Percentiles rank a stretch among this genome's conserved stretches.
phyloP scores from a whole-genome alignment of 2,113 vertebrate species.

The Cinclus cinclus region DNA sequence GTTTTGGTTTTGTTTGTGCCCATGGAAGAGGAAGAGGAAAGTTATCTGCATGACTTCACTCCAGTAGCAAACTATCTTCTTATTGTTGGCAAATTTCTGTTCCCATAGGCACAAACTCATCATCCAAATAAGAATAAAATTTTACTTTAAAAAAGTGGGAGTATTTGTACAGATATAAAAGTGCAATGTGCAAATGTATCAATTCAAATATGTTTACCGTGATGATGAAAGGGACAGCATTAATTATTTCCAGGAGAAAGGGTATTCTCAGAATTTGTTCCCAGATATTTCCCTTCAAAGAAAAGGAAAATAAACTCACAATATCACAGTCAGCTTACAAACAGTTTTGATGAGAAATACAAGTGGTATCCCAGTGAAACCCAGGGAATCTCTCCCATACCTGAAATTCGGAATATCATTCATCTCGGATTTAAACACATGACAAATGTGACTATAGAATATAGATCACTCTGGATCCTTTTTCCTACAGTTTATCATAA shows the following conservation, averaged over 20 bases:
- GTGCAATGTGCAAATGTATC: neutral
- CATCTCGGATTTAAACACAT: neutral
- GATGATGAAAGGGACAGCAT: constrained; percentile 85
- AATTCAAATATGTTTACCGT: constrained; percentile 73
- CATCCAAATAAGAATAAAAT: neutral
- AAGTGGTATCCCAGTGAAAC: neutral
- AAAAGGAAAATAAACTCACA: neutral
- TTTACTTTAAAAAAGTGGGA: neutral
- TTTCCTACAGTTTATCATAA: neutral
- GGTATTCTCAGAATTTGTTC: constrained; percentile 84
- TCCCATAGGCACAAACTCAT: neutral
- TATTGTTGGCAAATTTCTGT: neutral
- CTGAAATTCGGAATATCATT: neutral
- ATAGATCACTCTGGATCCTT: neutral
- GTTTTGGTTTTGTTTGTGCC: neutral
- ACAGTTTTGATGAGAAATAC: neutral
- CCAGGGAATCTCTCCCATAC: neutral
- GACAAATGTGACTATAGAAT: neutral
- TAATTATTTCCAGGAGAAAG: constrained; percentile 86
- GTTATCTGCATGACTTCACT: neutral
- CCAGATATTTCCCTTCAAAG: constrained; percentile 85
- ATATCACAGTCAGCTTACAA: neutral
- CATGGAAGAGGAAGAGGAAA: neutral
- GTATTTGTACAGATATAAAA: neutral
- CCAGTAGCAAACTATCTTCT: neutral